Evolutionary conservation across 2,113 vertebrate genomes (phyloP).

Genomic region (Gavia stellata): DNA sequence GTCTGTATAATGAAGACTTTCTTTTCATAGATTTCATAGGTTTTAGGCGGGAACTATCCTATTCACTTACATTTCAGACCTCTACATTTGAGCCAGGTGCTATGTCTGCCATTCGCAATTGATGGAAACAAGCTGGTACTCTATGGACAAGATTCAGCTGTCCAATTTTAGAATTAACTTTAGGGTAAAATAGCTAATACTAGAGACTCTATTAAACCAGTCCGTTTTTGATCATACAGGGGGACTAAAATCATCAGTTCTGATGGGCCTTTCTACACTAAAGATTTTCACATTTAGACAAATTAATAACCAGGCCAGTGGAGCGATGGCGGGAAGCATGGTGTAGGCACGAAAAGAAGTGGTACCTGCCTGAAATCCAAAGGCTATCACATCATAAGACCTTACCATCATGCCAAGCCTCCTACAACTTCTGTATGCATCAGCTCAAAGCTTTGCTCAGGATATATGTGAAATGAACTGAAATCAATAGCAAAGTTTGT

Average conservation of each 20-base stretch:
- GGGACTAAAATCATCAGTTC: rapidly evolving
- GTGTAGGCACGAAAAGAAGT: background rate
- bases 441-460: background rate
- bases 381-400: background rate
- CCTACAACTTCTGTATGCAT: background rate
- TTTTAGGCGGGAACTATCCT: background rate
- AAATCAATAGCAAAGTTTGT: background rate
- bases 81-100: background rate
- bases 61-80: background rate
- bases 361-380: background rate
- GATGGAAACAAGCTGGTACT: background rate
- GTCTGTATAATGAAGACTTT: background rate
- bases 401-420: background rate
- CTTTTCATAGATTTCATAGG: background rate
- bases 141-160: background rate
- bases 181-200: background rate
- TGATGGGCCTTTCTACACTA: background rate
- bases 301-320: background rate
- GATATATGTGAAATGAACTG: background rate
- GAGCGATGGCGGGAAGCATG: background rate
- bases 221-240: background rate
- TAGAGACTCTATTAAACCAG: background rate
- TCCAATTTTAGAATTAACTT: background rate
- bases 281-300: background rate
- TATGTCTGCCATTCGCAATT: rapidly evolving